These are phyloP conservation scores for Palythoa heliodiscus DNA, from an alignment of 92 coral and sea anemone genomes.

Conservation along the genomic window DNA sequence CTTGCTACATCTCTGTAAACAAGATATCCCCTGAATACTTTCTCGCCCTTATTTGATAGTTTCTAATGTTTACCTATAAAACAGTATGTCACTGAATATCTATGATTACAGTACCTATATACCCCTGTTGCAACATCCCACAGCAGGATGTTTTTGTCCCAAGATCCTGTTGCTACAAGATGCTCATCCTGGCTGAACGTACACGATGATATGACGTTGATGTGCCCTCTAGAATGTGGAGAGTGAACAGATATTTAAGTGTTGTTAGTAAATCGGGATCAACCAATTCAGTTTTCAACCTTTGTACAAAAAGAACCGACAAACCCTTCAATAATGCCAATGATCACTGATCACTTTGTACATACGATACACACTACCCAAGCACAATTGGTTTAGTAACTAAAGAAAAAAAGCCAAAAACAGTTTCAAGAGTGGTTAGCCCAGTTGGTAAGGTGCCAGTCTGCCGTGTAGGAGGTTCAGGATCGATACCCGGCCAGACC, in stretches of 20 bases:
- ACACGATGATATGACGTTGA: conserved; percentile 90
- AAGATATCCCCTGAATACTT: too few relatives aligned
- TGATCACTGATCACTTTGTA: not conserved
- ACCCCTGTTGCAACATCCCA: conserved; percentile 99
- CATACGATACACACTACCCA: not conserved
- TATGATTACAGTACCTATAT: conserved; percentile 55
- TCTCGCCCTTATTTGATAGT: too few relatives aligned
- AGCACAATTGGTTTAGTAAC: too few relatives aligned
- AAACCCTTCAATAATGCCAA: not conserved
- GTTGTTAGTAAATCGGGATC: not conserved
- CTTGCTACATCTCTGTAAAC: too few relatives aligned
- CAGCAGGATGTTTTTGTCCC: conserved; percentile 94
- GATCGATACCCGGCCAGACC: too few relatives aligned
- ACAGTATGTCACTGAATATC: not conserved
- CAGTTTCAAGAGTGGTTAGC: too few relatives aligned
- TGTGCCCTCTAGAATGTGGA: conserved; percentile 70
- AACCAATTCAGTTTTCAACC: not conserved
- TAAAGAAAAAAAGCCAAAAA: too few relatives aligned
- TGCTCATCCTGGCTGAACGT: conserved; percentile 90
- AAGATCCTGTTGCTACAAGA: conserved; percentile 93
- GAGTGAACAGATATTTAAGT: not conserved
- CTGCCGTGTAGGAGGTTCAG: too few relatives aligned
- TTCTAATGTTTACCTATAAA: too few relatives aligned
- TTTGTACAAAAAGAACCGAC: too few relatives aligned
- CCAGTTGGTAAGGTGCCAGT: too few relatives aligned